These are phyloP conservation scores for Diorhabda elongata DNA, from an alignment of 1,140 invertebrate species.

Conservation along the genomic window DNA sequence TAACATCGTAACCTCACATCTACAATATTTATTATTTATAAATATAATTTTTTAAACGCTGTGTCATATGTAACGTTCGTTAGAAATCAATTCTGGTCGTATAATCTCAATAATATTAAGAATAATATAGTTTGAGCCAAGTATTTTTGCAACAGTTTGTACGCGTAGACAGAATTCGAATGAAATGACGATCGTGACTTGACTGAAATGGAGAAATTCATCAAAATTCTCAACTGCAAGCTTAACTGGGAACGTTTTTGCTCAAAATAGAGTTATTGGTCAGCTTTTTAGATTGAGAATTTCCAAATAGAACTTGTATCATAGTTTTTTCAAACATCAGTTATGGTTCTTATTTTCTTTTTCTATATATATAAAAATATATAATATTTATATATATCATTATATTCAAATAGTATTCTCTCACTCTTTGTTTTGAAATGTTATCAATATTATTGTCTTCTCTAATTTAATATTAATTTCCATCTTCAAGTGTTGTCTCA, in stretches of 20 bases:
- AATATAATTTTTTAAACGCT: background rate
- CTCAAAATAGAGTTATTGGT: constrained; percentile 2
- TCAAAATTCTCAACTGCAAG: background rate
- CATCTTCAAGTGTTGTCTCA: no score
- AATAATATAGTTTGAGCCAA: constrained; percentile 13
- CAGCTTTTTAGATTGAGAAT: background rate
- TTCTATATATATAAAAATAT: no score
- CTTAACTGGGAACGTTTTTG: background rate
- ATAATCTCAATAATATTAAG: constrained; percentile 18
- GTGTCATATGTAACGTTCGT: background rate
- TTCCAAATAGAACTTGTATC: background rate
- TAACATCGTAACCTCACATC: no score
- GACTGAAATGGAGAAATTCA: constrained; percentile 7
- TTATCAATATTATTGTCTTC: no score
- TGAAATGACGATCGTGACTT: constrained; percentile 14
- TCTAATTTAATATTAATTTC: no score
- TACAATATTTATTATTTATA: background rate
- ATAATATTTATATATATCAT: no score
- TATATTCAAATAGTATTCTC: no score
- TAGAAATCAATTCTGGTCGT: constrained; percentile 14
- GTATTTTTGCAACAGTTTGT: constrained; percentile 18
- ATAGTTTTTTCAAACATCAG: no score
- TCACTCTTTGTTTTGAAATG: no score
- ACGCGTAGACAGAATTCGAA: constrained; percentile 14
- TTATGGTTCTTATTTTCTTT: no score